Conservation (phyloP, 2,888 invertebrate genomes). For the Oscheius myriophilus region DNA sequence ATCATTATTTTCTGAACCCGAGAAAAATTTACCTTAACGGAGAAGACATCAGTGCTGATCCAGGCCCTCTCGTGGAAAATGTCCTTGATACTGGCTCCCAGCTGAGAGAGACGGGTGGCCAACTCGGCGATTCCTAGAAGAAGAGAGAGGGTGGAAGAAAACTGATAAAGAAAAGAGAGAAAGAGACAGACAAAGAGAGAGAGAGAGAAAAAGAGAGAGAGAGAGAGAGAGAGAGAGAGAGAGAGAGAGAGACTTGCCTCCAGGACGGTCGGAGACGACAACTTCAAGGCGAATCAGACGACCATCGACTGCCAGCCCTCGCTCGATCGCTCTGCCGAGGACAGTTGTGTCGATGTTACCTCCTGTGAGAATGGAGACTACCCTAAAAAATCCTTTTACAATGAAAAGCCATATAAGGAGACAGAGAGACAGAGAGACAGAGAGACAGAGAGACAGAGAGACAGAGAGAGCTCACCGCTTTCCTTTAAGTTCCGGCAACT, state of each 20-base stretch:
- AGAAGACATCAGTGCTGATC: conserved; percentile 88
- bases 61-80: conserved; percentile 95
- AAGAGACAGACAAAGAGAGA: background rate
- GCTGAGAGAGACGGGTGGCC: conserved; percentile 71
- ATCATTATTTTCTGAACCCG: background rate
- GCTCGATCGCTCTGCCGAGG: conserved; percentile 72
- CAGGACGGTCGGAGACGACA: conserved; percentile 74
- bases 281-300: conserved; percentile 73
- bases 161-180: no score
- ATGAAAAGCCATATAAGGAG: background rate
- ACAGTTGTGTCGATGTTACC: conserved; percentile 76
- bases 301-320: conserved; percentile 74
- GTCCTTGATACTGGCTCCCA: conserved; percentile 82
- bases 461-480: conserved; percentile 73
- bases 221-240: no score
- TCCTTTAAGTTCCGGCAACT: conserved; percentile 82
- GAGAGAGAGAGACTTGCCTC: conserved; percentile 66
- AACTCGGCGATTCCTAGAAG: conserved; percentile 72
- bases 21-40: conserved; percentile 66
- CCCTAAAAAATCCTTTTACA: conserved; percentile 65
- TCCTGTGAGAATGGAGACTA: conserved; percentile 74
- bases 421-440: no score
- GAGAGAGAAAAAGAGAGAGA: no score
- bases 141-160: background rate
- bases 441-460: no score